Percentiles rank a stretch among this genome's conserved stretches.
Conservation (phyloP, 92 coral and sea anemone species). For the Epizoanthus stellaris region DNA sequence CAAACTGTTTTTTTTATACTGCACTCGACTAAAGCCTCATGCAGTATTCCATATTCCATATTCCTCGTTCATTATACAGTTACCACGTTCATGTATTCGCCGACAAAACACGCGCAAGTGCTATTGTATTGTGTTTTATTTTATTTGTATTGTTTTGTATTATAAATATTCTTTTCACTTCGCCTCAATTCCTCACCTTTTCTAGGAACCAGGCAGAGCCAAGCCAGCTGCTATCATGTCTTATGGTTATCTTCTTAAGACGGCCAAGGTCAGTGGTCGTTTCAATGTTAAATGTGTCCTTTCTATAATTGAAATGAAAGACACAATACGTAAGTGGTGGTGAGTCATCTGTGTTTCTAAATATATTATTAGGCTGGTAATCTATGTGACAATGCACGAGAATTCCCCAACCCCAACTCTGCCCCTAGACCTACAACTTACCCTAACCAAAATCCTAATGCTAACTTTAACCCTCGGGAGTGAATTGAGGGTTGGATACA, state of each 20-base stretch:
- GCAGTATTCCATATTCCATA: no score
- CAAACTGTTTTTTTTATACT: neutral
- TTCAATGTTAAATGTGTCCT: conserved; percentile 71
- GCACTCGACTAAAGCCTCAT: neutral
- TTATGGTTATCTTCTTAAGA: conserved; percentile 70
- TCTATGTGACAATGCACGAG: neutral
- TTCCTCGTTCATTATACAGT: no score
- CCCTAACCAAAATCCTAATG: no score
- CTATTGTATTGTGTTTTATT: no score
- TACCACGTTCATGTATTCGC: no score
- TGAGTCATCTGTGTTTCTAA: neutral
- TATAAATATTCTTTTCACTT: no score
- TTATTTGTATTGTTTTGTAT: no score
- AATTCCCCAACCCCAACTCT: no score
- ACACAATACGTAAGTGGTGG: no score
- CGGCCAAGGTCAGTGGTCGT: conserved; percentile 69
- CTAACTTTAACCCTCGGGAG: no score
- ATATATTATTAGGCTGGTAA: neutral
- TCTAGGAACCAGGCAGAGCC: conserved; percentile 98
- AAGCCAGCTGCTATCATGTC: conserved; percentile 96
- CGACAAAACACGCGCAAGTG: no score
- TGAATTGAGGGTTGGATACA: neutral
- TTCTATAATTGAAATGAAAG: conserved; percentile 35
- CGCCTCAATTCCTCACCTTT: conserved; percentile 61
- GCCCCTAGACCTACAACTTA: no score